Base-by-base conservation (phyloP, 2,113 vertebrate genomes). In the Marmota monax region DNA sequence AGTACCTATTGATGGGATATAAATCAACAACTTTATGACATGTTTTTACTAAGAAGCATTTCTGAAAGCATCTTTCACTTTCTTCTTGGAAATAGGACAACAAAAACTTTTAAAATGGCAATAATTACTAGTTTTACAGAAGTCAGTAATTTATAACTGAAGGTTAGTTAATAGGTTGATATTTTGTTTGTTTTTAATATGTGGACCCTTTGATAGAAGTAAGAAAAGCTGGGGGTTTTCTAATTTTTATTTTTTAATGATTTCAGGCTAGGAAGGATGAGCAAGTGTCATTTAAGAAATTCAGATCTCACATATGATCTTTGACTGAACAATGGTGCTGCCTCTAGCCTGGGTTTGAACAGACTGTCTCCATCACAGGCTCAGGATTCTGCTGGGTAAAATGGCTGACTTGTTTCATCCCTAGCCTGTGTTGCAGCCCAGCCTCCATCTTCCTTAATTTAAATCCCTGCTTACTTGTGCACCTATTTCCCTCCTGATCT, bases 71-170 rank as follows among this genome's bases (percentile, higher is more conserved):
- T 39, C 29, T 17, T 48, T 78, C 32, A 78, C 17, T 11, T 20
- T 34, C 76, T 73, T 84, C 37, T 51, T 32, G 84, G 27, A 85
- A 82, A 93, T 53, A 53, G 84, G 8, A 53, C 53, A 73, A 25
- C 70, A 37, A 0, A 88, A 51, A 27, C 16, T 45, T 65, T 72
- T 58, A 84, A 74, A 94, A 34, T 73, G 58, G 7, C 1, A 34
- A 84, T 87, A 95, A 84, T 92, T 73, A 76, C 42, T 76, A 84
- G 74, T 83, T 80, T 88, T 84, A 37, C 2, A 91, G 53, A 86
- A 79, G 34, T 45, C 39, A 84, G 37, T 78, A 23, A 89, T 80
- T 80, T 87, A 48, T 32, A 97, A 88, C 39, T 7, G 27, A 37
- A 56, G 3, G 42, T 85, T 37, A 82, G 17, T 39, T 56, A 34